These are phyloP conservation scores for Batillaria attramentaria DNA, from an alignment of 1,140 invertebrate species.

Conservation along the genomic window DNA sequence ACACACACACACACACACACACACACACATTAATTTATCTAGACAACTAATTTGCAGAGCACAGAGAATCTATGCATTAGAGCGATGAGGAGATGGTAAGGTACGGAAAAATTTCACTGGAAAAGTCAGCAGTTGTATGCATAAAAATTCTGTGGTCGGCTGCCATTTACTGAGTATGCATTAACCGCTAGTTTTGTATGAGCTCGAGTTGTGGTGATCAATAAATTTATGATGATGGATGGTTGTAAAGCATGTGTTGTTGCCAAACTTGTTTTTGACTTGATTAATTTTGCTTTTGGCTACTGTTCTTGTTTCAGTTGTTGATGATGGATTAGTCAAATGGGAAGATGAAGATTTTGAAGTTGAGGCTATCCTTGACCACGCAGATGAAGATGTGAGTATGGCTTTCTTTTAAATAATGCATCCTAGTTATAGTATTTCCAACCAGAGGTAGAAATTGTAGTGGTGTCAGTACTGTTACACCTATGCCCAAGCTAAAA, in stretches of 20 bases:
- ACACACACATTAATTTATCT: too few relatives aligned
- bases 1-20: neutral
- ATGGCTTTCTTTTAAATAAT: too few relatives aligned
- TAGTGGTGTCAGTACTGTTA: too few relatives aligned
- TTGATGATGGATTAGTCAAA: conserved; percentile 60
- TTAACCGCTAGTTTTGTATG: too few relatives aligned
- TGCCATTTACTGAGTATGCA: too few relatives aligned
- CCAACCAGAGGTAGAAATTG: too few relatives aligned
- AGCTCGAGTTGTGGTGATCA: neutral
- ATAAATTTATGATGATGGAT: neutral
- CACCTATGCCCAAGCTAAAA: too few relatives aligned
- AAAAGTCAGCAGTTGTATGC: too few relatives aligned
- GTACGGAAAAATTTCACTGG: too few relatives aligned
- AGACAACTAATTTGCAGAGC: neutral
- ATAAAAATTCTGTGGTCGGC: too few relatives aligned
- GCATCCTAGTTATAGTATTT: too few relatives aligned
- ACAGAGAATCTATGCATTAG: neutral
- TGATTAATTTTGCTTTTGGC: neutral
- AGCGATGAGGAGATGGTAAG: too few relatives aligned
- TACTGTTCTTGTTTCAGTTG: conserved; percentile 55
- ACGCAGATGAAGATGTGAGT: conserved; percentile 59
- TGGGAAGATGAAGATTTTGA: conserved; percentile 67
- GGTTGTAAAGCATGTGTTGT: neutral
- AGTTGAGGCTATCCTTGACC: conserved; percentile 67
- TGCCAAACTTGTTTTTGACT: neutral